phyloP scores from a whole-genome alignment of 1,140 invertebrate genomes.

The Cydia amplana region DNA sequence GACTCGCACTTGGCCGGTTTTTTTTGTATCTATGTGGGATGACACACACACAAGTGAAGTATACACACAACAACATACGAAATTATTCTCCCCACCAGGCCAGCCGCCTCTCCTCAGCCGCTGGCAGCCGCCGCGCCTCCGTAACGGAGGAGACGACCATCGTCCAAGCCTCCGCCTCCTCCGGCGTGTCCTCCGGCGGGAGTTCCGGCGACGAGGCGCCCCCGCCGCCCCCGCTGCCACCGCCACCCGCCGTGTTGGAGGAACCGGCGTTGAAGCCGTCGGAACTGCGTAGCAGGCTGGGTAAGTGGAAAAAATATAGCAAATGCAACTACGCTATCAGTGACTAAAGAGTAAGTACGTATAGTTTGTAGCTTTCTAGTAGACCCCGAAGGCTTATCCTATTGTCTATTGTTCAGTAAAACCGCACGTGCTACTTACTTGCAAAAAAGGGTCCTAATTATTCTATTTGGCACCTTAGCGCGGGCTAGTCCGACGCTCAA shows the following conservation, averaged over 20 bases:
- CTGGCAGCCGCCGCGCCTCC: slow-evolving; percentile 65
- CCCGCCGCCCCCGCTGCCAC: slow-evolving; percentile 83
- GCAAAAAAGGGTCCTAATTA: too few relatives aligned
- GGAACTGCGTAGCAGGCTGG: slow-evolving; percentile 72
- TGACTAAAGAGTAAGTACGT: too few relatives aligned
- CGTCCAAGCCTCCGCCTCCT: slow-evolving; percentile 53
- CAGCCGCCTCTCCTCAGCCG: slow-evolving; percentile 66
- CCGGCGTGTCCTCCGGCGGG: slow-evolving; percentile 63
- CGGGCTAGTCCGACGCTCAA: too few relatives aligned
- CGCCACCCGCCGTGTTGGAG: slow-evolving; percentile 78
- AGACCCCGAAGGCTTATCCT: too few relatives aligned
- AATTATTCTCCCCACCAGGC: slow-evolving; percentile 47
- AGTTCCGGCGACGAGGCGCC: slow-evolving; percentile 73
- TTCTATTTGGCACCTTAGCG: too few relatives aligned
- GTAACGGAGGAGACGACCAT: slow-evolving; percentile 57
- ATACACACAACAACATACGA: neutral
- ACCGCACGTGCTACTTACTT: too few relatives aligned
- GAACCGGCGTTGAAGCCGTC: slow-evolving; percentile 82
- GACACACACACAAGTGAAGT: too few relatives aligned
- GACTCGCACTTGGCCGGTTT: too few relatives aligned
- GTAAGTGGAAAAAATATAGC: slow-evolving; percentile 46
- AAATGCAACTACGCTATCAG: too few relatives aligned
- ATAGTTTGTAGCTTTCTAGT: too few relatives aligned
- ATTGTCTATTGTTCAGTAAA: too few relatives aligned
- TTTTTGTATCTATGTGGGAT: too few relatives aligned